Conservation (phyloP, 2,888 invertebrate genomes). For the Drymonia ruficornis region DNA sequence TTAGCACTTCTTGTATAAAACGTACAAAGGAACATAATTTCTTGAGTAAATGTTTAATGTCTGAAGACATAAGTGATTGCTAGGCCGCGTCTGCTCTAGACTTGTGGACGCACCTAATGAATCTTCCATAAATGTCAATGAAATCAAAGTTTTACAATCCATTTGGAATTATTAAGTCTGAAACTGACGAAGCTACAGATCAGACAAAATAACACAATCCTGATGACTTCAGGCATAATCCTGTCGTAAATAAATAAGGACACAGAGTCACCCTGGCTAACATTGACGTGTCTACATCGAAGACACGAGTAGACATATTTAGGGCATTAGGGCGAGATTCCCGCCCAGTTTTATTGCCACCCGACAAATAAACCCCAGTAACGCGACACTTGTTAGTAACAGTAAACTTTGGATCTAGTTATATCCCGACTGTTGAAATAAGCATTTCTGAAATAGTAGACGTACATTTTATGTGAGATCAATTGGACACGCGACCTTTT, state of each 20-base stretch:
- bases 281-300: not conserved
- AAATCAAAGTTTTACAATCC: too few relatives aligned
- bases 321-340: not conserved
- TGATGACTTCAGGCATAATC: not conserved
- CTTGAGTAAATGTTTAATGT: too few relatives aligned
- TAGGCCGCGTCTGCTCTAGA: too few relatives aligned
- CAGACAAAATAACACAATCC: not conserved
- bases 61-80: too few relatives aligned
- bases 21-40: too few relatives aligned
- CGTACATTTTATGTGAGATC: not conserved
- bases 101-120: too few relatives aligned
- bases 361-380: constrained; percentile 1
- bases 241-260: not conserved
- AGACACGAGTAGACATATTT: not conserved
- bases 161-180: too few relatives aligned
- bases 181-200: not conserved
- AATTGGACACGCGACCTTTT: not conserved
- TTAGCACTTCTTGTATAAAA: too few relatives aligned
- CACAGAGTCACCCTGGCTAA: not conserved
- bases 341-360: not conserved
- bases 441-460: not conserved
- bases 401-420: constrained; percentile 3
- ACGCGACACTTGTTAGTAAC: constrained; percentile 5
- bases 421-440: not conserved
- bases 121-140: too few relatives aligned